These are phyloP conservation scores for Achatina immaculata DNA, from an alignment of 1,140 invertebrate species.

Conservation along the genomic window DNA sequence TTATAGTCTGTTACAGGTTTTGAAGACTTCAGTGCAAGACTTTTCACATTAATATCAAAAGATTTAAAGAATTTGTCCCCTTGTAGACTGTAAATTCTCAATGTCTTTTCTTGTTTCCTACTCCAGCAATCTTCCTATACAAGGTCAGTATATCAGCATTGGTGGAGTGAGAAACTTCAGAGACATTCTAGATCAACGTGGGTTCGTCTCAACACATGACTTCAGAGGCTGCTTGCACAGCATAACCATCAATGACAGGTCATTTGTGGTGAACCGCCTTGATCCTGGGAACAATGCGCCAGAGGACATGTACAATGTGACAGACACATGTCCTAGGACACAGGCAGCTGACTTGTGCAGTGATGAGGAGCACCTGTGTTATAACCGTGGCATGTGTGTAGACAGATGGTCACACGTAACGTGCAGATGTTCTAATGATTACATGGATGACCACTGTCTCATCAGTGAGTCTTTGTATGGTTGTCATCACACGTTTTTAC, in stretches of 20 bases:
- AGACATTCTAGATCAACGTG: constrained; percentile 84
- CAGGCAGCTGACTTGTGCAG: constrained; percentile 26
- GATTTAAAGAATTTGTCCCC: too few species aligned
- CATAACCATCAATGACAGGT: constrained; percentile 88
- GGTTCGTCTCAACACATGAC: constrained; percentile 90
- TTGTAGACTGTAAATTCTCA: too few species aligned
- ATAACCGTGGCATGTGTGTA: constrained; percentile 78
- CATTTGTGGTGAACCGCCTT: constrained; percentile 73
- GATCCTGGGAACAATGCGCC: constrained; percentile 22
- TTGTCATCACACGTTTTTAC: too few species aligned
- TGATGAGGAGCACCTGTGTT: background rate
- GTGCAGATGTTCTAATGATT: constrained; percentile 75
- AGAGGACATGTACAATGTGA: background rate
- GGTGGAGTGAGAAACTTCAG: constrained; percentile 88
- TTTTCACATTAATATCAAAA: too few species aligned
- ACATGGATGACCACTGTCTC: constrained; percentile 84
- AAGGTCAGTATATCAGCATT: constrained; percentile 78
- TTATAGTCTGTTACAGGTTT: too few species aligned
- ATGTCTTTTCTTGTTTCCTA: background rate
- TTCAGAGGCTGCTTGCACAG: constrained; percentile 93
- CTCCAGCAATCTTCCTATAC: background rate
- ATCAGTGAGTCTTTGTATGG: constrained; percentile 64
- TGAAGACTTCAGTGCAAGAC: too few species aligned
- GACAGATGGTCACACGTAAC: constrained; percentile 80
- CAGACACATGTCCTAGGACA: constrained; percentile 19